Base-by-base conservation (phyloP, 2,888 invertebrate species). In the Drosophila incognita region DNA sequence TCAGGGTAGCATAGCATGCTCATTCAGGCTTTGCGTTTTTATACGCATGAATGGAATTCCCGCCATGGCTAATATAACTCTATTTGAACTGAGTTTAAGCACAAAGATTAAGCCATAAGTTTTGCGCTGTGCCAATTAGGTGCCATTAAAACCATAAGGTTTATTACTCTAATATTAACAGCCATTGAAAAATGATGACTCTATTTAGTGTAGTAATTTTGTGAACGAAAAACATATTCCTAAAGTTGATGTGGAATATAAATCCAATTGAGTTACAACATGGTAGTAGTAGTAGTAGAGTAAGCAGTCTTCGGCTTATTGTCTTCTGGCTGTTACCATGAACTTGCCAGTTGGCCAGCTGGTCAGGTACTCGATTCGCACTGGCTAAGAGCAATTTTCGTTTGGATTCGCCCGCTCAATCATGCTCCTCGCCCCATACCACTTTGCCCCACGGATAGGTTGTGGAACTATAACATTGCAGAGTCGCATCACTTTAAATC, bases 381-480 rank as follows among this genome's bases (percentile, higher is more conserved):
- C 53, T 57, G 58, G 29, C 40, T 74, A 58, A 58, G 38, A 76
- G 72, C 88, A 84, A 84, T 82, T 83, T 83, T 72, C 76, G 71
- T 70, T 80, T 69, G 68, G 74, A 64, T 73, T 76, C 69, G 82
- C 82, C 56, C 60, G 79, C 68, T 51, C 62, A 64, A 68, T 64
- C 29, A 42, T 49, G 18, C 11, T n/a, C 27, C n/a, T 46, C 29
- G 21, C 48, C 24, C 38, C 62, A 35, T 42, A 2, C 4, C 46
- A 4, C 7, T 15, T 4, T 7, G 15, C 13, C 15, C 7, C 21
- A 46, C 21, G 21, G 10, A 24, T 24, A 2, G 21, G 21, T 4
- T 53, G 46, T 58, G 78, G 78, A 81, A 78, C 72, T 61, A 84
- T 87, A 71, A 86, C 68, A 70, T 69, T 83, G 63, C 52, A 46